These are phyloP conservation scores for Myzus persicae DNA, from an alignment of 1,140 invertebrate genomes.

Conservation along the genomic window DNA sequence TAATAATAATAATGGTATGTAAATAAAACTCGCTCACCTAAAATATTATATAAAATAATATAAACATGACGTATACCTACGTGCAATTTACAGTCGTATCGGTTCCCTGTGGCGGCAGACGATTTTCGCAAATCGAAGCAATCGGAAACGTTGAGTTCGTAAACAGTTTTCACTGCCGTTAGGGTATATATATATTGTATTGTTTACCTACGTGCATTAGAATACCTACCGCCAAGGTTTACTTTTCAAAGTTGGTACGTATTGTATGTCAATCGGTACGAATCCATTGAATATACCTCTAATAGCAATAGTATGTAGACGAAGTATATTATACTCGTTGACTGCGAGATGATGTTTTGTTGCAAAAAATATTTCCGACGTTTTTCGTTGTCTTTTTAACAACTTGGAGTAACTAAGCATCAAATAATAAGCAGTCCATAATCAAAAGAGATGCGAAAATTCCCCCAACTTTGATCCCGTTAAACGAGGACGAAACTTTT, in stretches of 20 bases:
- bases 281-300: neutral
- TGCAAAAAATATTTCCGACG: neutral
- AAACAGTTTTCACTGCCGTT: neutral
- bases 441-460: neutral
- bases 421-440: neutral
- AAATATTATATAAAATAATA: neutral
- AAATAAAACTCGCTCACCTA: neutral
- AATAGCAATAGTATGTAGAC: neutral
- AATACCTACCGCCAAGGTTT: neutral
- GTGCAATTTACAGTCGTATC: neutral
- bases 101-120: neutral
- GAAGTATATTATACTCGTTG: neutral
- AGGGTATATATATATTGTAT: neutral
- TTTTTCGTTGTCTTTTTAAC: neutral
- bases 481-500: neutral
- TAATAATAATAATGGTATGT: neutral
- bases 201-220: neutral
- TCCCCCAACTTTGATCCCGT: neutral
- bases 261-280: neutral
- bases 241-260: neutral
- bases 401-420: neutral
- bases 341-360: neutral
- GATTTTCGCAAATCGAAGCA: neutral
- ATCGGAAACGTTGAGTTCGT: neutral
- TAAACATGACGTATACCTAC: neutral